Conservation (phyloP, 2,888 invertebrate species). For the Drosophila subquinaria region DNA sequence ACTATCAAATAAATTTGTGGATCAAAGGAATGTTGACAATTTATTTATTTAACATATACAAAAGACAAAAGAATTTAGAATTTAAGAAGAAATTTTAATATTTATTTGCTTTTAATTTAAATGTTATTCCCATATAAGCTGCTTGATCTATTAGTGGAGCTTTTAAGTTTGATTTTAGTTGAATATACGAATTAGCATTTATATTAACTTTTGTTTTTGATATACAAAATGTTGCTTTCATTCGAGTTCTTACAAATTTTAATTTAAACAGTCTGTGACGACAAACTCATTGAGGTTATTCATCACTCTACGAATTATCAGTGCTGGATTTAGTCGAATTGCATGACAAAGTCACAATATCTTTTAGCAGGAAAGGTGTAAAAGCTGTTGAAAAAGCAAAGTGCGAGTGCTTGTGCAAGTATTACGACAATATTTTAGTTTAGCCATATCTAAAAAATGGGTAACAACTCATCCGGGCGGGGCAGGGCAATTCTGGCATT, state of each 20-base stretch:
- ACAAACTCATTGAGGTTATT: background rate
- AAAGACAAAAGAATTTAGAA: too few species aligned
- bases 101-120: too few species aligned
- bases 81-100: too few species aligned
- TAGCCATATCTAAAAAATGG: constrained; percentile 25
- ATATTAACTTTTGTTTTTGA: too few species aligned
- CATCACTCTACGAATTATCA: background rate
- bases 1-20: too few species aligned
- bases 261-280: background rate
- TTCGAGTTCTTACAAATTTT: background rate
- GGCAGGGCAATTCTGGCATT: constrained; percentile 13
- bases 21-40: too few species aligned
- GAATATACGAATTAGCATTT: too few species aligned
- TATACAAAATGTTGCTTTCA: background rate
- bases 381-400: constrained; percentile 20
- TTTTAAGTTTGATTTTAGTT: background rate
- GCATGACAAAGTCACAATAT: background rate
- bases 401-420: constrained; percentile 25
- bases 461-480: background rate
- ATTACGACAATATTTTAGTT: constrained; percentile 30
- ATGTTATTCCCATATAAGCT: too few species aligned
- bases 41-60: too few species aligned
- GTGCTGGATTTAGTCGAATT: background rate
- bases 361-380: background rate
- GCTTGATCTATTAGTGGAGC: too few species aligned